phyloP scores from a whole-genome alignment of 2,113 vertebrate genomes.

The Himantopus leucocephalus region DNA sequence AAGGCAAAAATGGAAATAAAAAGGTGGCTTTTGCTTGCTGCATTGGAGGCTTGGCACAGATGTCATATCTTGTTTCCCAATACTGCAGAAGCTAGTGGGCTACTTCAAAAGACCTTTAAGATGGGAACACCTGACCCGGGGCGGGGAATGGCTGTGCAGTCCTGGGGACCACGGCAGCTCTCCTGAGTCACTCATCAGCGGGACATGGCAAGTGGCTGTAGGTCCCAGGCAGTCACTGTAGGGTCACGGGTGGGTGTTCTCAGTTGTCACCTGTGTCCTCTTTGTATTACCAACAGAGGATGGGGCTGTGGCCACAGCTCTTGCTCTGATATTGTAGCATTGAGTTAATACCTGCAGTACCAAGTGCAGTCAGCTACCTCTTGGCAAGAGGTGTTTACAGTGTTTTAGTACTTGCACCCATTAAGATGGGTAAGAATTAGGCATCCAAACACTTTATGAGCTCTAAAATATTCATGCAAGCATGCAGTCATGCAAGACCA shows the following conservation, averaged over 20 bases:
- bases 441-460: neutral
- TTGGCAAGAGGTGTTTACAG: neutral
- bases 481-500: neutral
- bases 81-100: neutral
- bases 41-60: neutral
- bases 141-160: neutral
- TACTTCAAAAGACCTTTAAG: neutral
- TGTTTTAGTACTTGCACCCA: accelerated
- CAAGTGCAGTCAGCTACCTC: neutral
- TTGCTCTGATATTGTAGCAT: accelerated
- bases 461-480: neutral
- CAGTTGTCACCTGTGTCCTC: neutral
- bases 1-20: accelerated
- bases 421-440: neutral
- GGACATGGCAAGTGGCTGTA: accelerated
- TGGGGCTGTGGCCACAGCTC: neutral
- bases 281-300: neutral
- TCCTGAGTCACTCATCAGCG: accelerated
- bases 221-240: neutral
- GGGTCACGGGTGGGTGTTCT: neutral
- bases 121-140: too few species aligned
- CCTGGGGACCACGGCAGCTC: neutral
- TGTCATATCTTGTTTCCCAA: neutral
- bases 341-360: accelerated
- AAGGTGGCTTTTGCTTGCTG: neutral